These are phyloP conservation scores for Telenomus remus DNA, from an alignment of 1,140 invertebrate species.

Conservation along the genomic window DNA sequence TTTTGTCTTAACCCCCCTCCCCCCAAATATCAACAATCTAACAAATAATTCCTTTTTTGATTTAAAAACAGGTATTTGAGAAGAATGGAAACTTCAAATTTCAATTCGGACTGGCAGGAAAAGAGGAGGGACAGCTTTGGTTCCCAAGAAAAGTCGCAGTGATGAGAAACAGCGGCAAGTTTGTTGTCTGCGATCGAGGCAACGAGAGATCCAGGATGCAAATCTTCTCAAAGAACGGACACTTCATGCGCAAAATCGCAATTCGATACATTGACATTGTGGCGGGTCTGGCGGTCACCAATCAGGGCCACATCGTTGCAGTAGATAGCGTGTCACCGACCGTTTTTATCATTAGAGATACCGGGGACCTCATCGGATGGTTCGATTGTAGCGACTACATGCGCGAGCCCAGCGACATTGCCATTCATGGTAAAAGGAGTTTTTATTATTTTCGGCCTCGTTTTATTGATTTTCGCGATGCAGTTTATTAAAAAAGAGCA, in stretches of 20 bases:
- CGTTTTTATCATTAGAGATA: slow-evolving; percentile 94
- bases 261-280: slow-evolving; percentile 97
- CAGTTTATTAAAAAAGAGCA: no score
- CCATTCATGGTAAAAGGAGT: slow-evolving; percentile 85
- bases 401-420: slow-evolving; percentile 97
- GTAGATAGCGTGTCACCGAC: slow-evolving; percentile 98
- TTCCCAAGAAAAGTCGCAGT: slow-evolving; percentile 97
- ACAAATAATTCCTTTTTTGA: no score
- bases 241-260: slow-evolving; percentile 94
- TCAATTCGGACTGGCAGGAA: slow-evolving; percentile 92
- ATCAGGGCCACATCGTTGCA: slow-evolving; percentile 93
- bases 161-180: slow-evolving; percentile 89
- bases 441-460: background rate
- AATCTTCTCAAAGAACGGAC: slow-evolving; percentile 92
- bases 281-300: slow-evolving; percentile 94
- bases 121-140: slow-evolving; percentile 97
- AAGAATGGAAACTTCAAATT: slow-evolving; percentile 92
- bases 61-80: slow-evolving; percentile 88
- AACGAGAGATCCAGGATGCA: slow-evolving; percentile 97
- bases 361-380: slow-evolving; percentile 92
- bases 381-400: slow-evolving; percentile 98
- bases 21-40: no score
- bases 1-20: no score
- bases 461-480: slow-evolving; percentile 18
- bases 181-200: slow-evolving; percentile 96